Conservation (phyloP, 1,140 invertebrate species). For the Rhizoglyphus robini region DNA sequence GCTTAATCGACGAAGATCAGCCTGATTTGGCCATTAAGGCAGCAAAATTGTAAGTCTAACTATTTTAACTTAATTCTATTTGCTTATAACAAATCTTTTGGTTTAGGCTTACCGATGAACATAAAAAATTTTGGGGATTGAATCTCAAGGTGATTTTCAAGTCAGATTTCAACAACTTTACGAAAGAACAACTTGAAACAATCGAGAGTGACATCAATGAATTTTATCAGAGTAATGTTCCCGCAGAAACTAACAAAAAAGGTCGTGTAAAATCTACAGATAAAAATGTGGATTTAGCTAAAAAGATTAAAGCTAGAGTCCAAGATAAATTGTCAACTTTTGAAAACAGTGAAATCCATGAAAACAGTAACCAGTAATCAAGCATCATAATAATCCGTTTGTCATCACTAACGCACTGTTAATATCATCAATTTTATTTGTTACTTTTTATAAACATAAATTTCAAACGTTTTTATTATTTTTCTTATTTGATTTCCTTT, state of each 20-base stretch:
- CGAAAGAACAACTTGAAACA: not conserved
- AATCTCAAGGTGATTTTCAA: not conserved
- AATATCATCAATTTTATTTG: not conserved
- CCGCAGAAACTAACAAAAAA: not conserved
- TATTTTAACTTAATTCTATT: not conserved
- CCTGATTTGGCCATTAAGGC: not conserved
- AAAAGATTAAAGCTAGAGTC: not conserved
- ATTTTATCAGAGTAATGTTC: not conserved
- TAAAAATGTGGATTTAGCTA: not conserved
- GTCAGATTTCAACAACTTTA: not conserved
- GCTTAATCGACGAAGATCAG: not conserved
- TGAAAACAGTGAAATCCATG: too few species aligned
- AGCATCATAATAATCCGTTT: too few species aligned
- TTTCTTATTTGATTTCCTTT: conserved; percentile 16
- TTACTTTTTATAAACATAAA: conserved; percentile 11
- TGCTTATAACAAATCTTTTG: not conserved
- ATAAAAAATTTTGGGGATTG: not conserved
- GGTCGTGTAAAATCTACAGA: not conserved
- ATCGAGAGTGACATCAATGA: not conserved
- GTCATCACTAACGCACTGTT: not conserved
- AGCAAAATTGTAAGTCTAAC: not conserved
- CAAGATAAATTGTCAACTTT: not conserved
- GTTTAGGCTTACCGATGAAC: not conserved
- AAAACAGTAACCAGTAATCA: too few species aligned
- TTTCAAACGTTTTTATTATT: conserved; percentile 7